Evolutionary conservation across 1,140 invertebrate genomes (phyloP).

Genomic region (Macrocentrus cingulum): DNA sequence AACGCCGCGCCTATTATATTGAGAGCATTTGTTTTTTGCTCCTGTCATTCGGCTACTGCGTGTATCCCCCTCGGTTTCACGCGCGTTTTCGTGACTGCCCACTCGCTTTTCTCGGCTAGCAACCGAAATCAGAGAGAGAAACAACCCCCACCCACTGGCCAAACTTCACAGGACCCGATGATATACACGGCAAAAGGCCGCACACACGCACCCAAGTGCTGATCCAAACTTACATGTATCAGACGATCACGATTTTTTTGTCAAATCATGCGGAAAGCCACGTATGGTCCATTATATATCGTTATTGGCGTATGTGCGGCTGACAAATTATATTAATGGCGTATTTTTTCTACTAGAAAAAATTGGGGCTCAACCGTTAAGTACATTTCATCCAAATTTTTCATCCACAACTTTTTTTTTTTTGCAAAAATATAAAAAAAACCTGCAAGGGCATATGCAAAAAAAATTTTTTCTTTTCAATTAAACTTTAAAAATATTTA

Average conservation of each 20-base stretch:
- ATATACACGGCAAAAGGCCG: no score
- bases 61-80: constrained; percentile 30
- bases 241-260: constrained; percentile 48
- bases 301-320: constrained; percentile 43
- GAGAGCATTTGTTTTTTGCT: constrained; percentile 36
- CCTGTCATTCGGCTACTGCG: constrained; percentile 41
- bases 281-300: constrained; percentile 26
- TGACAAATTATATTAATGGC: constrained; percentile 58
- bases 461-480: no score
- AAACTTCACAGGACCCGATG: constrained; percentile 38
- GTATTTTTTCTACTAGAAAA: constrained; percentile 18
- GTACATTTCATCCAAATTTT: no score
- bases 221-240: background rate
- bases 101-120: no score
- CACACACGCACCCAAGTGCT: constrained; percentile 31
- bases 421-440: no score
- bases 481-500: no score
- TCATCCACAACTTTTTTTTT: no score
- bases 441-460: no score
- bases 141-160: no score
- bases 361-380: no score
- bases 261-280: constrained; percentile 56
- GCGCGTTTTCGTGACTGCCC: no score
- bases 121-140: no score
- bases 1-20: constrained; percentile 2